Conservation (phyloP, 2,113 vertebrate genomes). For the Chlorodrepanis virens region DNA sequence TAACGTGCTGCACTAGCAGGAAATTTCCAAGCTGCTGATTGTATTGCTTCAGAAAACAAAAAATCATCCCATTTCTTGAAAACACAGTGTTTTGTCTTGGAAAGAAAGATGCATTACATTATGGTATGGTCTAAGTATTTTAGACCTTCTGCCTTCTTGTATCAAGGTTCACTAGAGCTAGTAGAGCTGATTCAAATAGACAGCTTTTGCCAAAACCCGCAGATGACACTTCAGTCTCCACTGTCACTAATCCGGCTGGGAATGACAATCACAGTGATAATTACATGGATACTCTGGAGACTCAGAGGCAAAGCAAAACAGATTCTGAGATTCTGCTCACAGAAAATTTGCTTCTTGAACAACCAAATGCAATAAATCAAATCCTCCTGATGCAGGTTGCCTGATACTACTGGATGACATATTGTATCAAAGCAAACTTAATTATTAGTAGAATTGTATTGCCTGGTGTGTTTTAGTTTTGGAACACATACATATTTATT, state of each 20-base stretch:
- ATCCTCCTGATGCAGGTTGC: neutral
- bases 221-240: neutral
- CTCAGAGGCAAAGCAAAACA: neutral
- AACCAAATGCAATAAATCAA: neutral
- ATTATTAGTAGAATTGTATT: neutral
- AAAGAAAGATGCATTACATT: neutral
- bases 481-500: conserved; percentile 41
- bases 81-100: neutral
- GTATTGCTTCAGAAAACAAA: neutral
- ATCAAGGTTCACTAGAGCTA: neutral
- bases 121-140: neutral
- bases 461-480: neutral
- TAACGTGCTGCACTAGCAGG: fast-evolving
- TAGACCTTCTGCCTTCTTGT: neutral
- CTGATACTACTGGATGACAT: neutral
- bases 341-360: neutral
- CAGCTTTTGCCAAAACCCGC: neutral
- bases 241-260: neutral
- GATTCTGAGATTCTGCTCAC: neutral
- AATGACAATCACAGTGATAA: neutral
- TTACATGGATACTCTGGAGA: neutral
- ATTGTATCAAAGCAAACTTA: conserved; percentile 9
- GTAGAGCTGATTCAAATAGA: neutral
- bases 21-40: neutral
- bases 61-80: conserved; percentile 1